Percentiles rank a stretch among this genome's conserved stretches.
phyloP scores from a whole-genome alignment of 2,888 invertebrate species.

The Homarus gammarus region DNA sequence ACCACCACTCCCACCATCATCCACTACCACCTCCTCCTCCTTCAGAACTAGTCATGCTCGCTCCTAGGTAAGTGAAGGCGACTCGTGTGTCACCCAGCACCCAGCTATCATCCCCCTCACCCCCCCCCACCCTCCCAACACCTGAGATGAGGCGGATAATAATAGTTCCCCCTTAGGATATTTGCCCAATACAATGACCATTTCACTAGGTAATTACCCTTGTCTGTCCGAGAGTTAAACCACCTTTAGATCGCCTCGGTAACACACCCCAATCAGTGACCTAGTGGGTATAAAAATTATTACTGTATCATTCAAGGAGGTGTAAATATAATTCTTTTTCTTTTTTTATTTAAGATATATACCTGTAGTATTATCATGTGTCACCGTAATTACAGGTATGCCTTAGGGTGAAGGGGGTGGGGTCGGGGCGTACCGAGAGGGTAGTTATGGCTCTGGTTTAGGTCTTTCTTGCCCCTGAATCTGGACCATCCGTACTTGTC shows the following conservation, averaged over 20 bases:
- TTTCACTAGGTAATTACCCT: conserved; percentile 2
- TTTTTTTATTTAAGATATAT: conserved; percentile 44
- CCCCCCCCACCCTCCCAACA: background rate
- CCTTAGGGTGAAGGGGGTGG: conserved; percentile 1
- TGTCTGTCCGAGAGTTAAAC: background rate
- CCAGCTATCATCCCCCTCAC: background rate
- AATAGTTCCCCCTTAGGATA: background rate
- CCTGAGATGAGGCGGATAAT: conserved; percentile 5
- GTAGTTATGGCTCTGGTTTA: background rate
- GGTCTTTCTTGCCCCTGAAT: conserved; percentile 13
- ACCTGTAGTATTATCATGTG: conserved; percentile 37
- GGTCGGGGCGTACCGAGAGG: background rate
- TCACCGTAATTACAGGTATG: conserved; percentile 32
- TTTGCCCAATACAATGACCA: conserved; percentile 18
- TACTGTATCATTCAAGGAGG: conserved; percentile 43
- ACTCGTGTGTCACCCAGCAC: background rate
- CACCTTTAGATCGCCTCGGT: background rate
- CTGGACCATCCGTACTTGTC: conserved; percentile 21
- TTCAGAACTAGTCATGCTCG: background rate
- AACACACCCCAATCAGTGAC: conserved; percentile 29
- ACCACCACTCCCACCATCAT: too few relatives aligned
- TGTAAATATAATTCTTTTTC: conserved; percentile 50
- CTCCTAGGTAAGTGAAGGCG: too few relatives aligned
- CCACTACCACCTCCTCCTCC: background rate
- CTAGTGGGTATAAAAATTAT: conserved; percentile 27